Percentiles rank a stretch among this genome's conserved stretches.
These are phyloP conservation scores for Oreocharis arfaki DNA, from an alignment of 2,113 vertebrate species.

Conservation along the genomic window DNA sequence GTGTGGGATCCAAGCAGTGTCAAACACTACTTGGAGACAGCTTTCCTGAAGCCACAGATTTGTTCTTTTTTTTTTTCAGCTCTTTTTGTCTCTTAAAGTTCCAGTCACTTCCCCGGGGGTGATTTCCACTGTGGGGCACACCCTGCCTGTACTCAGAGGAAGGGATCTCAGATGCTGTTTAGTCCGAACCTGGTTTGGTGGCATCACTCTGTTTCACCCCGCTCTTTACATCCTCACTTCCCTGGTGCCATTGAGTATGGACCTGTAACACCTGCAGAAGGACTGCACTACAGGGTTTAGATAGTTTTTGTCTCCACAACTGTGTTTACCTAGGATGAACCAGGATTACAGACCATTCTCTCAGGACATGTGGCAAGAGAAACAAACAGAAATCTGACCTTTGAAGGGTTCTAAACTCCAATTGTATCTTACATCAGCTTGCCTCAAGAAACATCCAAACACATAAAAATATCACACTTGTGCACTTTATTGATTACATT, in stretches of 20 bases:
- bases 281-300: not conserved
- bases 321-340: not conserved
- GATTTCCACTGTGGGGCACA: fast-evolving
- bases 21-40: not conserved
- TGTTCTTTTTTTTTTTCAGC: not conserved
- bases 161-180: not conserved
- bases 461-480: not conserved
- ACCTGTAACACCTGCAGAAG: not conserved
- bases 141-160: not conserved
- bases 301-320: not conserved
- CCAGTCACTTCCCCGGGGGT: not conserved
- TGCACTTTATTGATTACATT: not conserved
- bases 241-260: not conserved
- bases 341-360: not conserved
- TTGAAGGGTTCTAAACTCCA: constrained; percentile 40
- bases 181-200: not conserved
- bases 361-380: not conserved
- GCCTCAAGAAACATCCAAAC: constrained; percentile 16
- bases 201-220: not conserved
- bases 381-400: constrained; percentile 36
- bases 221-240: not conserved
- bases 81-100: not conserved
- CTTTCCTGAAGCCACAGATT: not conserved
- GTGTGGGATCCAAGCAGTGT: constrained; percentile 30
- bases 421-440: not conserved